Base-by-base conservation (phyloP, 2,888 invertebrate genomes). In the Copidosoma aretas region DNA sequence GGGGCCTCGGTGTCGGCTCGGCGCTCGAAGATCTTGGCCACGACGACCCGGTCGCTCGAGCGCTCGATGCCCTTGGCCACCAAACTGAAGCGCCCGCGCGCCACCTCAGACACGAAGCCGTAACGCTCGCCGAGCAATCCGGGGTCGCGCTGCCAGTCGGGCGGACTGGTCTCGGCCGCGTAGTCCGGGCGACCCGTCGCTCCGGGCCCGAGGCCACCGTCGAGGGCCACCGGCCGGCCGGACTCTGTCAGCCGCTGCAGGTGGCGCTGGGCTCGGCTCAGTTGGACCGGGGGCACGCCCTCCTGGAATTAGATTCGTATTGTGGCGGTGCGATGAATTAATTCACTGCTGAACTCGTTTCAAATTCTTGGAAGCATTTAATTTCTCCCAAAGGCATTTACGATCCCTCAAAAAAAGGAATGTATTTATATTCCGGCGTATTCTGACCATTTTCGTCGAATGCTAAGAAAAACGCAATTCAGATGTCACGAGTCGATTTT, bases 191-290 rank as follows among this genome's bases (percentile, higher is more conserved):
- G 88, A 0, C 90, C 88, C 2, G 32, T 4, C 10, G 8, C 15
- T 14, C 15, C 15, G 2, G 10, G 17, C 24, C 24, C 54, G 61
- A 86, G 88, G 62, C 85, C 85, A 57, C 89, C 89, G 59, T 90
- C 89, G 1, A 89, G 77, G 22, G 86, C 82, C 1, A 93, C 87
- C 76, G 90, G 89, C 71, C 90, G 90, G 0, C 94, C 94, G 49
- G 90, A 89, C 78, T 95, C 94, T 0, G 94, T 94, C n/a, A 94
- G 83, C 77, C 93, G 91, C 77, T 95, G 95, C 25, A 94, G 86
- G 80, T 93, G 93, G 77, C 87, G 89, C 93, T 95, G 93, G 0
- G 94, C 93, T 76, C 90, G 89, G 1, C 92, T 91, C 25, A 96
- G 86, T 79, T 91, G 90, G 46, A 96, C 88, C 81, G 93, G 93